Conservation (phyloP, 2,888 invertebrate genomes). For the Parnassius orleans region DNA sequence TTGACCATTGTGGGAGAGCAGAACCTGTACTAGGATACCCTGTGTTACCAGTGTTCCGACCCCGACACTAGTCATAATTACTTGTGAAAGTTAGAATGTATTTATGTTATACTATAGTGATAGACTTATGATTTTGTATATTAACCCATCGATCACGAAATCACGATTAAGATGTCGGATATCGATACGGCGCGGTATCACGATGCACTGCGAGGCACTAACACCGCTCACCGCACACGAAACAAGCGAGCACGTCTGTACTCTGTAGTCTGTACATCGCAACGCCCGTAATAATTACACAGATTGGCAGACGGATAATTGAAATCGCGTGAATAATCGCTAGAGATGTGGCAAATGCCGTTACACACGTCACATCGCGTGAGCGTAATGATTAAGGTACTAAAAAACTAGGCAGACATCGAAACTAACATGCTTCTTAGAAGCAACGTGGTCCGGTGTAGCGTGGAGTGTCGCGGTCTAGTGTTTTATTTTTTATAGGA, state of each 20-base stretch:
- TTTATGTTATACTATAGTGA: background rate
- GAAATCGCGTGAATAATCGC: conserved; percentile 63
- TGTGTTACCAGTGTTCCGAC: too few species aligned
- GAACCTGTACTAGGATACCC: too few species aligned
- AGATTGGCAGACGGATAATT: conserved; percentile 59
- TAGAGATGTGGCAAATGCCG: conserved; percentile 49
- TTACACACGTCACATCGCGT: conserved; percentile 64
- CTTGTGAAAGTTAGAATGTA: too few species aligned
- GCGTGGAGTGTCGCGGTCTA: conserved; percentile 20
- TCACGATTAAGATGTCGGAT: conserved; percentile 9
- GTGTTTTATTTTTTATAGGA: too few species aligned
- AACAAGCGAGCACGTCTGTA: background rate
- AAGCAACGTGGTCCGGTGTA: conserved; percentile 28
- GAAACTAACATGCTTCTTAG: conserved; percentile 50
- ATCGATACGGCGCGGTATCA: conserved; percentile 5
- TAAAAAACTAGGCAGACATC: conserved; percentile 48
- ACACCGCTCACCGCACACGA: conserved; percentile 10
- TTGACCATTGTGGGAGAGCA: too few species aligned
- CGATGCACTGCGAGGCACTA: background rate
- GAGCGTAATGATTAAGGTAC: conserved; percentile 42
- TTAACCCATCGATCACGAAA: conserved; percentile 9
- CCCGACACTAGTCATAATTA: too few species aligned
- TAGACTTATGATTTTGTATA: conserved; percentile 11
- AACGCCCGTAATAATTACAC: conserved; percentile 51
- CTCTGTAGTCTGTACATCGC: conserved; percentile 13